These are phyloP conservation scores for Lycaon pictus DNA, from an alignment of 2,113 vertebrate genomes.

Conservation along the genomic window DNA sequence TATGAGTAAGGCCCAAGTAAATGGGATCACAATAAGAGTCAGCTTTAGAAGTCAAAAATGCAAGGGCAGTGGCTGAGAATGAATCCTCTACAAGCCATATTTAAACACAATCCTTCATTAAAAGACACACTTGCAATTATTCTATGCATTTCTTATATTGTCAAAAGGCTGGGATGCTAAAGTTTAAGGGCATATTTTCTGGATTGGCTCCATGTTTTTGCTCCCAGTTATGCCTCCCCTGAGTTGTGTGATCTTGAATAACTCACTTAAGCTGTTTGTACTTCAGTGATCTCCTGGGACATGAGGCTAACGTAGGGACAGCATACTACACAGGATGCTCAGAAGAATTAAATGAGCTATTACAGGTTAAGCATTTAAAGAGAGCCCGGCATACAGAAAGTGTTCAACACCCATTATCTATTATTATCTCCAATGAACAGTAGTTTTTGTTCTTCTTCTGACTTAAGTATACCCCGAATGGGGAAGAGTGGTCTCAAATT, in stretches of 20 bases:
- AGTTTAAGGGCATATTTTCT: not conserved
- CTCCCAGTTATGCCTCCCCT: not conserved
- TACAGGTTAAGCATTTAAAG: not conserved
- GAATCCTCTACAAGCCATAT: not conserved
- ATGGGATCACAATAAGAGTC: not conserved
- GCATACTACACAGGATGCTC: not conserved
- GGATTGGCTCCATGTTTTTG: not conserved
- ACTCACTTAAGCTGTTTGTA: not conserved
- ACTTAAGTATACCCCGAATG: not conserved
- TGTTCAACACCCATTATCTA: not conserved
- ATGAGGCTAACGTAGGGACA: not conserved
- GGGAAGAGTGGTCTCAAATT: not conserved
- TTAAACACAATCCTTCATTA: not conserved
- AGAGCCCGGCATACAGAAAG: not conserved
- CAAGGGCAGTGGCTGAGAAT: not conserved
- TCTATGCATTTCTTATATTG: not conserved
- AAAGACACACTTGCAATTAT: not conserved
- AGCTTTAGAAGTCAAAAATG: not conserved
- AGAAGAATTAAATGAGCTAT: constrained; percentile 10
- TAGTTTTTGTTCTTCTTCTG: constrained; percentile 1
- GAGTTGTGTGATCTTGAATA: not conserved
- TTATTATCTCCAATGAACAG: not conserved
- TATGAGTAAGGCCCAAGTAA: not conserved
- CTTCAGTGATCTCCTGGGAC: not conserved
- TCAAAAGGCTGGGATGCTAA: not conserved